Base-by-base conservation (phyloP, 2,888 invertebrate species). In the Matsumyia berberina region DNA sequence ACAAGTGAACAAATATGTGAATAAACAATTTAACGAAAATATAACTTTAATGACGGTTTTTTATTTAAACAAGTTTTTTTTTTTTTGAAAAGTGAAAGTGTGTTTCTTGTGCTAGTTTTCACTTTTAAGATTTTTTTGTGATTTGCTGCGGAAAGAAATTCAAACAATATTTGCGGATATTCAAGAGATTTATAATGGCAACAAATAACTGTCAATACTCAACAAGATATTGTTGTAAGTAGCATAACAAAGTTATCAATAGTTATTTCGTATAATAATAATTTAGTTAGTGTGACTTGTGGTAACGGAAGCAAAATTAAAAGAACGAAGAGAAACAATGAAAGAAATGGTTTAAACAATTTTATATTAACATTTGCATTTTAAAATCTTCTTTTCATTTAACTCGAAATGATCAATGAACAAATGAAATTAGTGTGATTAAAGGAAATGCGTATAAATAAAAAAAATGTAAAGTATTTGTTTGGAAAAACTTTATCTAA, bases 171-270 rank as follows among this genome's bases (percentile, higher is more conserved):
- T 35, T 15, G 42, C 49, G 35, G 57, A 60, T 57, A 62, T 55
- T 57, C 31, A 15, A 29, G 15, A 60, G 35, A 29, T 51, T 46
- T 11, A 77, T 6, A 76, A 89, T 89, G 88, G 87, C 88, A 77
- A 87, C 87, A 86, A 87, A 90, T 87, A 92, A 92, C 88, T 92
- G 91, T 86, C 92, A 92, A 88, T 91, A 92, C 87, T 91, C 92
- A 67, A 92, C 92, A 51, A 88, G 92, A 88, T 92, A 92, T 89
- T 92, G 92, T 88, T 92, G 92, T 92, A 92, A 92, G 92, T 91
- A 86, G 7, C n/a, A 19, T 29, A 51, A 35, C 53, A 35, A 29
- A 17, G n/a, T 49, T 33, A 9, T 19, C 15, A 12, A 39, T 31
- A 31, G 4, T 17, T 15, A 37, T 29, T 24, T 24, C 4, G 0